Evolutionary conservation across 2,797 vertebrate species (phyloP).

Genomic region (Rhinophrynus dorsalis): DNA sequence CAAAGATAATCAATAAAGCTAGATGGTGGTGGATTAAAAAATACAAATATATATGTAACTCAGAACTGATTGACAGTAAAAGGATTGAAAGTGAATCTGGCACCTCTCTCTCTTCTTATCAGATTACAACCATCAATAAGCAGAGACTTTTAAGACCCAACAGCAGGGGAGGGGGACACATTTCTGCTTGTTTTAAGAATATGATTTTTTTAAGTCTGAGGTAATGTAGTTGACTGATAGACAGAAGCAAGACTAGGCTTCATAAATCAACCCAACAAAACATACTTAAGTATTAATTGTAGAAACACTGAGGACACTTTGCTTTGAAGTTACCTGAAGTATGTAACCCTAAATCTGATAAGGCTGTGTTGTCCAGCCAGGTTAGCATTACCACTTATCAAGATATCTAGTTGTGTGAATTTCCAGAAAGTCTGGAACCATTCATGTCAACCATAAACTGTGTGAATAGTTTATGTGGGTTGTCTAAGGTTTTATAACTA

Average conservation of each 20-base stretch:
- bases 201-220: too few relatives aligned
- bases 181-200: too few relatives aligned
- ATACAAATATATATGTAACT: too few relatives aligned
- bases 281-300: too few relatives aligned
- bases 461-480: too few relatives aligned
- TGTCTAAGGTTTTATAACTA: too few relatives aligned
- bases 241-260: too few relatives aligned
- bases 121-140: constrained; percentile 18
- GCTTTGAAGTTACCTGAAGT: constrained; percentile 17
- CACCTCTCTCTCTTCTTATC: constrained; percentile 5
- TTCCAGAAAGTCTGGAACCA: not conserved
- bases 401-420: not conserved
- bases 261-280: too few relatives aligned
- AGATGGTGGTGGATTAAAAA: too few relatives aligned
- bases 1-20: too few relatives aligned
- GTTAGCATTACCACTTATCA: too few relatives aligned
- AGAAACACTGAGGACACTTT: not conserved
- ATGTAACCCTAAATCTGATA: constrained; percentile 28
- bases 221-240: too few relatives aligned
- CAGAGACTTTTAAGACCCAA: not conserved
- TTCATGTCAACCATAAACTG: not conserved
- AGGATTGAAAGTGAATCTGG: not conserved
- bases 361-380: not conserved
- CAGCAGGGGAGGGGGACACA: not conserved
- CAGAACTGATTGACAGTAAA: not conserved